Conservation (phyloP, 2,797 vertebrate genomes). For the Neoniphon sammara region DNA sequence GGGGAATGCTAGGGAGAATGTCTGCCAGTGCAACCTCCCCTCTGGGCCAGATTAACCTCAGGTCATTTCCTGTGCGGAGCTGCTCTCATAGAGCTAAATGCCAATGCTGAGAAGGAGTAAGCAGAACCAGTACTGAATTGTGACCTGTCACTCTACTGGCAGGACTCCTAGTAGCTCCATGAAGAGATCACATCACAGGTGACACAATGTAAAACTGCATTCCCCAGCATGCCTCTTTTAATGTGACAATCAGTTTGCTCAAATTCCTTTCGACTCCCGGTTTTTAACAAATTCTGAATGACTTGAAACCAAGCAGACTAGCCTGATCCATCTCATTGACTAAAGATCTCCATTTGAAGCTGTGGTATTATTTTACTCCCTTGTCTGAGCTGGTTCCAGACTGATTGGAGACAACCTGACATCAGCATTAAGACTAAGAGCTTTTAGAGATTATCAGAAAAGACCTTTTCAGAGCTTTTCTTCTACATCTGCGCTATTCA, state of each 20-base stretch:
- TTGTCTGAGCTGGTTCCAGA: constrained; percentile 53
- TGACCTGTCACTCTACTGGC: constrained; percentile 52
- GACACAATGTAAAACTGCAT: constrained; percentile 44
- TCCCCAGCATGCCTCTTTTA: constrained; percentile 10
- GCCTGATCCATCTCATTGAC: neutral
- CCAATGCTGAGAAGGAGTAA: constrained; percentile 67
- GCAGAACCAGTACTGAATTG: constrained; percentile 67
- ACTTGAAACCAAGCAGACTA: neutral
- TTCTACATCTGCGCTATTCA: constrained; percentile 73
- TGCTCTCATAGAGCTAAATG: constrained; percentile 77
- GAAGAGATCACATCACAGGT: constrained; percentile 53
- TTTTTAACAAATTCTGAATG: constrained; percentile 29
- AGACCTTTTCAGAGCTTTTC: constrained; percentile 70
- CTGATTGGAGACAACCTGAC: constrained; percentile 61
- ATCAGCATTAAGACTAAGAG: constrained; percentile 54
- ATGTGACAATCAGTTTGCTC: constrained; percentile 11
- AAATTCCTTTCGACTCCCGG: constrained; percentile 25
- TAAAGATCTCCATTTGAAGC: constrained; percentile 23
- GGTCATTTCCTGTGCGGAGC: constrained; percentile 77
- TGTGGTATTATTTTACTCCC: constrained; percentile 47
- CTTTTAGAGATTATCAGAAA: constrained; percentile 61
- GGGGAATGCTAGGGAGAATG: constrained; percentile 51
- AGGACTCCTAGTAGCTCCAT: constrained; percentile 32
- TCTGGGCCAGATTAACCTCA: constrained; percentile 83
- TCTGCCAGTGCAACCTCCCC: constrained; percentile 74